phyloP scores from a whole-genome alignment of 2,888 invertebrate genomes.

The Prenolepis imparis region DNA sequence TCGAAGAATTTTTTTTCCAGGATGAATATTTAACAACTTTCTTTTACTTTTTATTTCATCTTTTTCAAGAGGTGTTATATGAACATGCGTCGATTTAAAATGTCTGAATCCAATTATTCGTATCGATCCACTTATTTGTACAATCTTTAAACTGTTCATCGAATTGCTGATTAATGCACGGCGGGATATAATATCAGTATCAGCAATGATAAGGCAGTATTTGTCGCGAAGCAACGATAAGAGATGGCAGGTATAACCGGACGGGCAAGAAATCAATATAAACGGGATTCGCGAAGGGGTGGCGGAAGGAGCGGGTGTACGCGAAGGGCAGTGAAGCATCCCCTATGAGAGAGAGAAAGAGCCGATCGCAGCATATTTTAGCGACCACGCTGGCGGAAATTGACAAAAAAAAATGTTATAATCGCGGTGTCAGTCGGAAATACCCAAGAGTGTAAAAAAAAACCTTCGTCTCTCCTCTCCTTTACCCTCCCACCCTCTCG shows the following conservation, averaged over 20 bases:
- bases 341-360: constrained; percentile 63
- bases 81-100: not conserved
- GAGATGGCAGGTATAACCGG: constrained; percentile 81
- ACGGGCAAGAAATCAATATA: constrained; percentile 81
- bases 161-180: not conserved
- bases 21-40: not conserved
- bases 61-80: not conserved
- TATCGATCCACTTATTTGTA: not conserved
- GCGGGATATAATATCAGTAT: not conserved
- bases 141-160: too few species aligned
- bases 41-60: not conserved
- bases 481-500: not conserved
- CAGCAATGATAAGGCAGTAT: constrained; percentile 41
- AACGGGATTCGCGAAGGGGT: constrained; percentile 77
- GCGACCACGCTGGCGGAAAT: constrained; percentile 62
- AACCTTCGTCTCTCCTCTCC: constrained; percentile 14
- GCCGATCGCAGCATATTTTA: constrained; percentile 55
- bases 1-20: not conserved
- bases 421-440: constrained; percentile 57
- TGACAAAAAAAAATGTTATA: constrained; percentile 73
- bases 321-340: constrained; percentile 59
- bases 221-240: constrained; percentile 57
- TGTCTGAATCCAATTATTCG: not conserved
- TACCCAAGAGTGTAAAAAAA: constrained; percentile 13
- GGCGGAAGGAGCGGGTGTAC: constrained; percentile 50